A percentile compares a stretch with the other conserved stretches of the same genome.
These are phyloP conservation scores for Coelinius sp. DNA, from an alignment of 2,888 invertebrate species.

Conservation along the genomic window DNA sequence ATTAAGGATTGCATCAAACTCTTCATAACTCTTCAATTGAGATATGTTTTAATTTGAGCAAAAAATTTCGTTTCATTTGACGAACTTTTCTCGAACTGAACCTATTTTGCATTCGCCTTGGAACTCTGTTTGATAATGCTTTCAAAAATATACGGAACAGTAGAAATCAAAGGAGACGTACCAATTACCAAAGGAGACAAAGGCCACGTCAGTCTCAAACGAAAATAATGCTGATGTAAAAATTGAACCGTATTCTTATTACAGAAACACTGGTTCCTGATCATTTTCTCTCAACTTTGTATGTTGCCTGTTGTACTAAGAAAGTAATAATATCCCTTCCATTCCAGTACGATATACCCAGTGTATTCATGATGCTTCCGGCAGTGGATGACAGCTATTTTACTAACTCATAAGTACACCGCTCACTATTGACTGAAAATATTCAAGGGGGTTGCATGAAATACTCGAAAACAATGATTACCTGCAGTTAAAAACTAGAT, in stretches of 20 bases:
- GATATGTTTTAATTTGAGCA: no score
- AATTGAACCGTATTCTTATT: background rate
- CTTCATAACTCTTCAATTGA: no score
- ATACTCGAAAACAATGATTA: conserved; percentile 38
- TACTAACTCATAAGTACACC: background rate
- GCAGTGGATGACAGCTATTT: background rate
- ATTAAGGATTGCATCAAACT: no score
- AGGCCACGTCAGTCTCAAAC: background rate
- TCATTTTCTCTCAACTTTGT: conserved; percentile 4
- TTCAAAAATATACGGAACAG: no score
- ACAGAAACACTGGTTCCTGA: background rate
- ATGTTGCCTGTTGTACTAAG: background rate
- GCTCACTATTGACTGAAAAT: conserved; percentile 39
- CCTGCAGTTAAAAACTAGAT: conserved; percentile 23
- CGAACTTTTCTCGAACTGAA: no score
- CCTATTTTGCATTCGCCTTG: no score
- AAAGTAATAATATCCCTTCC: background rate
- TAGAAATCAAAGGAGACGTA: no score
- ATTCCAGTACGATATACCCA: background rate
- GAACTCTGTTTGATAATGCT: background rate
- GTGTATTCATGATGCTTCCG: background rate
- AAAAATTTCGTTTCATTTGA: no score
- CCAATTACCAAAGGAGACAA: no score
- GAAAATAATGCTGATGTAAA: background rate
- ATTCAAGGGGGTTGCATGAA: conserved; percentile 41